phyloP scores from a whole-genome alignment of 1,140 invertebrate genomes.

The Wasmannia auropunctata region DNA sequence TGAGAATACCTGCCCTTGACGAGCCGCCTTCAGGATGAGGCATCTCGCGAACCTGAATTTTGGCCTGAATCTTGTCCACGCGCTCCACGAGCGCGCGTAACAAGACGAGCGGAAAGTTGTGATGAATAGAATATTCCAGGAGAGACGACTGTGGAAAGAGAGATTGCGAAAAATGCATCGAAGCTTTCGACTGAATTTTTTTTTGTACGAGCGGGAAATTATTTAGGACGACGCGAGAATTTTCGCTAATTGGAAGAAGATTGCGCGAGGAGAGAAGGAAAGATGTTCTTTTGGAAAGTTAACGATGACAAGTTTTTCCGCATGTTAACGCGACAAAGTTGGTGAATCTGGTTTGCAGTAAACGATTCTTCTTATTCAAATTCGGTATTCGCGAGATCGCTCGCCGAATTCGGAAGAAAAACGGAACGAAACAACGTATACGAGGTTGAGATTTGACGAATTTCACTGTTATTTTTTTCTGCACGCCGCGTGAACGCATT shows the following conservation, averaged over 20 bases:
- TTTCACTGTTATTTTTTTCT: neutral
- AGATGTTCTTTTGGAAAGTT: slow-evolving; percentile 31
- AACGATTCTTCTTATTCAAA: neutral
- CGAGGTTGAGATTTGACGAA: neutral
- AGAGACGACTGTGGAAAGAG: neutral
- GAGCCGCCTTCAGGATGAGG: slow-evolving; percentile 9
- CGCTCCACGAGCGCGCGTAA: neutral
- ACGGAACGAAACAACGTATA: neutral
- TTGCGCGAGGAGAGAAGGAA: too few relatives aligned
- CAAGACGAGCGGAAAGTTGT: neutral
- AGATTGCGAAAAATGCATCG: neutral
- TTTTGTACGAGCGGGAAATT: neutral
- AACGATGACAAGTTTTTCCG: neutral
- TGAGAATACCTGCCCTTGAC: slow-evolving; percentile 66
- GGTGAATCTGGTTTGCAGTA: neutral
- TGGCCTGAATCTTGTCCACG: slow-evolving; percentile 6
- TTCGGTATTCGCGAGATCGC: neutral
- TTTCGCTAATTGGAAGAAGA: neutral
- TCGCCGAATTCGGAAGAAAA: neutral
- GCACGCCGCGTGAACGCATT: neutral
- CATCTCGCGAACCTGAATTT: neutral
- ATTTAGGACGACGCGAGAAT: neutral
- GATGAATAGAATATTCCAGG: neutral
- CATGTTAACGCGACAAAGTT: neutral
- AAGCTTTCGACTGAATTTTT: neutral